Base-by-base conservation (phyloP, 1,140 invertebrate genomes). In the Brachionus paranguensis region DNA sequence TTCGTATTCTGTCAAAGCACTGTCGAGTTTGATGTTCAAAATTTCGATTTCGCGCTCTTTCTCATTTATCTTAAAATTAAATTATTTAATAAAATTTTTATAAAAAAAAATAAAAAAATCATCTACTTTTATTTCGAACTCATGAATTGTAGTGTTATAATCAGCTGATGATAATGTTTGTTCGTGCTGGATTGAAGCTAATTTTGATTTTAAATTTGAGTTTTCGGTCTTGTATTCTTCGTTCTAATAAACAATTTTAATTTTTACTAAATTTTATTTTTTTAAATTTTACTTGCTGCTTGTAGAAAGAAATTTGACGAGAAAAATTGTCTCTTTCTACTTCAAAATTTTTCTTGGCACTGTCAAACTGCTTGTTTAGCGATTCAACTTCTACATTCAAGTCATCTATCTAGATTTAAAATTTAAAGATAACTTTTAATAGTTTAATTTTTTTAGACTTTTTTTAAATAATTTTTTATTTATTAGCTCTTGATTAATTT, bases 341-440 rank as follows among this genome's bases (percentile, higher is more conserved):
- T 27, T 76, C 72, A 14, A 76, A 76, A 50, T 37, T 50, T 47
- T 76, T 76, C 17, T 29, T 76, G 6, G 72, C 72, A 24, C 2
- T 29, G 47, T 76, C 72, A n/a, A 76, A 76, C 29, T 76, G 72
- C 24, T 76, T 76, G n/a, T 47, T 76, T 10, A 76, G 45, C n/a
- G 7, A 14, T 47, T 5, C 14, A 2, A 76, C 72, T 47, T 76
- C 72, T 8, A 47, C 72, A 76, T 76, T 76, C 43, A 76, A 76
- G 24, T 76, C 72, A 11, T 76, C 43, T 24, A 76, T 76, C 68
- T 68, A 29, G 11, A 29, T 68, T 68, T 12, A 68, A 27, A 68
- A 68, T 33, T 12, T 29, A 29, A 64, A 33, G 3, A 33, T 33
- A 4, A 24, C 3, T 33, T 33, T 33, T 33, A 2, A 33, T 64